These are phyloP conservation scores for Heterodera filipjevi DNA, from an alignment of 2,888 invertebrate genomes.

Conservation along the genomic window DNA sequence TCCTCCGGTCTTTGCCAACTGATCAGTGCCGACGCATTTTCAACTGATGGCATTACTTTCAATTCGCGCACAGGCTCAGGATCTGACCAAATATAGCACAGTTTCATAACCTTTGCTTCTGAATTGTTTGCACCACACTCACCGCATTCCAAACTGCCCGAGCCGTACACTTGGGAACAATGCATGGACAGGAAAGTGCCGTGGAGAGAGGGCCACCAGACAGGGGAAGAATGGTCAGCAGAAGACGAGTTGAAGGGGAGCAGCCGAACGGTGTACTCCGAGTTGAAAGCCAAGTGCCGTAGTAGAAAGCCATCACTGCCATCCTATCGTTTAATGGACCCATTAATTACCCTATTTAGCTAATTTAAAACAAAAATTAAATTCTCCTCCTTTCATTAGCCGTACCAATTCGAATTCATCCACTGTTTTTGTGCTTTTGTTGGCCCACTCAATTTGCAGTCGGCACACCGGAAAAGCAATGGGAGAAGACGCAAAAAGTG, in stretches of 20 bases:
- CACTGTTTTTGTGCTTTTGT: constrained; percentile 27
- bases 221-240: not conserved
- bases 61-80: constrained; percentile 59
- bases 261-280: constrained; percentile 40
- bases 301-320: constrained; percentile 48
- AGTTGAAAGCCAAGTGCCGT: constrained; percentile 40
- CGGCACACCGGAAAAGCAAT: constrained; percentile 27
- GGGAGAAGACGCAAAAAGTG: not conserved
- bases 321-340: constrained; percentile 37
- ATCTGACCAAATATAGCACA: constrained; percentile 42
- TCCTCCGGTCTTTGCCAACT: constrained; percentile 57
- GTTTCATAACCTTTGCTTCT: not conserved
- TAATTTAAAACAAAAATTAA: not conserved
- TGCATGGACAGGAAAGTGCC: constrained; percentile 45
- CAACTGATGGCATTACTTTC: constrained; percentile 44
- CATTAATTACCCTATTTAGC: not conserved
- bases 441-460: constrained; percentile 33
- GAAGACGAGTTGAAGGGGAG: constrained; percentile 6
- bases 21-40: constrained; percentile 50
- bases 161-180: constrained; percentile 57
- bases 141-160: constrained; percentile 59
- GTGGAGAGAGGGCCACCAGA: constrained; percentile 1
- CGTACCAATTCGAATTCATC: constrained; percentile 32
- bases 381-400: not conserved
- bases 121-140: constrained; percentile 25